Evolutionary conservation across 2,797 vertebrate genomes (phyloP).

Genomic region (Rhinichthys osculus): DNA sequence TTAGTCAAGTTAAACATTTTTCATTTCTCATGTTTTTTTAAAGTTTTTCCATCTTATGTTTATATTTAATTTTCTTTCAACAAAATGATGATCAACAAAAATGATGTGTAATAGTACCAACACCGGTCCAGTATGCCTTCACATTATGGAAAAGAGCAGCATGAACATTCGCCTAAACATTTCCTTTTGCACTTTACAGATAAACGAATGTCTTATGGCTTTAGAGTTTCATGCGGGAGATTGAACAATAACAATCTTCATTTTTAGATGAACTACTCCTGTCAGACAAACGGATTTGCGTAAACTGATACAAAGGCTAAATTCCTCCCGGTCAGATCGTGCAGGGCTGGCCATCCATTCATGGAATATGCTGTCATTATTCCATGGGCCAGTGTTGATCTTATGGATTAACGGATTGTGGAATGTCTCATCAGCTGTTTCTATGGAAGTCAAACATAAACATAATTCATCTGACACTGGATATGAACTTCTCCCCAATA

Average conservation of each 20-base stretch:
- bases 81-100: neutral
- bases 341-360: neutral
- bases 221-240: neutral
- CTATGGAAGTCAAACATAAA: slow-evolving; percentile 46
- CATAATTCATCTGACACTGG: slow-evolving; percentile 11
- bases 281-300: neutral
- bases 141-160: neutral
- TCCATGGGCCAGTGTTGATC: slow-evolving; percentile 7
- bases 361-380: slow-evolving; percentile 4
- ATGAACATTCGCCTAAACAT: neutral
- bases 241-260: neutral
- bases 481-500: slow-evolving; percentile 18
- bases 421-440: slow-evolving; percentile 25
- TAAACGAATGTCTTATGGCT: neutral
- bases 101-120: neutral
- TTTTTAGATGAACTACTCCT: neutral
- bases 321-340: neutral
- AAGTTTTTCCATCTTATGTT: neutral
- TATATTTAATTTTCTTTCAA: neutral
- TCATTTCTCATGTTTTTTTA: neutral
- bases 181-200: neutral
- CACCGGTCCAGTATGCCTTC: neutral
- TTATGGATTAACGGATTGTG: neutral
- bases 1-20: neutral
- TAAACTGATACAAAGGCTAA: neutral